Evolutionary conservation across 2,113 vertebrate genomes (phyloP).

Genomic region (Orycteropus afer): DNA sequence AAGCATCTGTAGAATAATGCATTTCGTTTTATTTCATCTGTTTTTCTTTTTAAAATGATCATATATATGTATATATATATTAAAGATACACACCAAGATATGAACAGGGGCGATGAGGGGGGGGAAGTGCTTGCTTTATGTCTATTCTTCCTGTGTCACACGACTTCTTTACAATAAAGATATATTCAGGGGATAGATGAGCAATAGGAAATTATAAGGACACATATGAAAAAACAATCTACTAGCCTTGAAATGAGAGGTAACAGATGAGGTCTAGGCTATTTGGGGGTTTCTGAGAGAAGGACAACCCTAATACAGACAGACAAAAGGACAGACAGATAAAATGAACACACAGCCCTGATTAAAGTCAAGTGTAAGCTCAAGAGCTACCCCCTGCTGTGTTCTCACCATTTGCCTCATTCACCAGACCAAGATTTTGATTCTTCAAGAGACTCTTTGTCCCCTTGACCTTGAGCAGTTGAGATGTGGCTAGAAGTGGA

Average conservation of each 20-base stretch:
- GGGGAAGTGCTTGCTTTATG: neutral
- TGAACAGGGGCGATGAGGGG: neutral
- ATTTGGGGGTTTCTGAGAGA: neutral
- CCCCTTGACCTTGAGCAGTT: conserved; percentile 72
- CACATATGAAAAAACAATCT: neutral
- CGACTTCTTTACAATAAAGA: neutral
- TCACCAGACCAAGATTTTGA: neutral
- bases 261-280: neutral
- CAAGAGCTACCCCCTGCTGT: neutral
- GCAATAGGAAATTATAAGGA: conserved; percentile 4
- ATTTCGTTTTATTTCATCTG: neutral
- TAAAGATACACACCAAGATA: neutral
- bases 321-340: conserved; percentile 27
- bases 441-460: conserved; percentile 55
- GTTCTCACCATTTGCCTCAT: neutral
- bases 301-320: neutral
- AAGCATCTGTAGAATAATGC: conserved; percentile 47
- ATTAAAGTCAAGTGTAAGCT: neutral
- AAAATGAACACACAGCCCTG: neutral
- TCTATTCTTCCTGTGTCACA: neutral
- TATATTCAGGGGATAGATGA: neutral
- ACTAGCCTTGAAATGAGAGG: neutral
- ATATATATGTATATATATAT: neutral
- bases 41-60: neutral
- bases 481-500: neutral